Evolutionary conservation across 1,140 invertebrate species (phyloP).

Genomic region (Drosophila jambulina): DNA sequence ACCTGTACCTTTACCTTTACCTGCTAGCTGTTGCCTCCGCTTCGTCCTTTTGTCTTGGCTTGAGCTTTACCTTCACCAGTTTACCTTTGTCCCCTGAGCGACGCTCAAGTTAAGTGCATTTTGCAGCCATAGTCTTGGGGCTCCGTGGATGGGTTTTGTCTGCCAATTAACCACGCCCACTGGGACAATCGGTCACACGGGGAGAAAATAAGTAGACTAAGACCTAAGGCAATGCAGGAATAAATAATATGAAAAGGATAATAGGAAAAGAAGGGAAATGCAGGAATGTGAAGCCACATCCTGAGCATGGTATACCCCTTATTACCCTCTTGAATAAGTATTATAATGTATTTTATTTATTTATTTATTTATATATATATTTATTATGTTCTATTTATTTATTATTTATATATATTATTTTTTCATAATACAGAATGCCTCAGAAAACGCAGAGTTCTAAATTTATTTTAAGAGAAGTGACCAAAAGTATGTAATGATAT

Average conservation of each 20-base stretch:
- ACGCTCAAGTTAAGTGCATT: slow-evolving; percentile 66
- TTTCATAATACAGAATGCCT: too few relatives aligned
- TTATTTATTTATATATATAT: neutral
- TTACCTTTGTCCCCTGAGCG: slow-evolving; percentile 32
- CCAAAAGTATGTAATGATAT: too few relatives aligned
- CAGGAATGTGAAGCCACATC: neutral
- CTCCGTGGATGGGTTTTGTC: slow-evolving; percentile 27
- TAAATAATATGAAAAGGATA: too few relatives aligned
- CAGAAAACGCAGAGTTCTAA: too few relatives aligned
- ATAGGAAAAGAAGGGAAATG: neutral
- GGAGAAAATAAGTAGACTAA: slow-evolving; percentile 1
- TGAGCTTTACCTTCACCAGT: slow-evolving; percentile 25
- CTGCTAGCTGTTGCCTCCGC: slow-evolving; percentile 10
- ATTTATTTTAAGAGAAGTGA: too few relatives aligned
- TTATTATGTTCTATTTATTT: too few relatives aligned
- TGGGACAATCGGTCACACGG: slow-evolving; percentile 7
- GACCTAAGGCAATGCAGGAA: neutral
- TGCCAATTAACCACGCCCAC: slow-evolving; percentile 60
- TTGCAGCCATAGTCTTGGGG: slow-evolving; percentile 47
- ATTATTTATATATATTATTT: too few relatives aligned
- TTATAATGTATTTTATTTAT: neutral
- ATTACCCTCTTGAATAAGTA: too few relatives aligned
- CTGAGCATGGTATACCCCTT: neutral
- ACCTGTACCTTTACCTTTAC: slow-evolving; percentile 15
- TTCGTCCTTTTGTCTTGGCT: slow-evolving; percentile 14